These are phyloP conservation scores for Gobio gobio DNA, from an alignment of 2,113 vertebrate species.

Conservation along the genomic window DNA sequence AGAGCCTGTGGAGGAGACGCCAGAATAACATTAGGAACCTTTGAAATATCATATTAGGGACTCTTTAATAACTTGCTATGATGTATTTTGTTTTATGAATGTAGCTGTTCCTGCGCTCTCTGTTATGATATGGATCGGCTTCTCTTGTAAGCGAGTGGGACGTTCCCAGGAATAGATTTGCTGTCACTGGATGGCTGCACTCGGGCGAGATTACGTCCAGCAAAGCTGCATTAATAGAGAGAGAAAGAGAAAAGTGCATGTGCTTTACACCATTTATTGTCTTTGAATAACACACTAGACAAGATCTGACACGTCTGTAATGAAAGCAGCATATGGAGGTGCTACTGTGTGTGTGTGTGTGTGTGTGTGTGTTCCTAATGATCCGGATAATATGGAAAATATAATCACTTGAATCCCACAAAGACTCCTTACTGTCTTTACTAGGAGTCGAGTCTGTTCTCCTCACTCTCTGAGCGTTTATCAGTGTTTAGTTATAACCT, in stretches of 20 bases:
- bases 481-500: too few species aligned
- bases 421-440: neutral
- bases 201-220: neutral
- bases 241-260: conserved; percentile 5
- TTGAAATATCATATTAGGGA: too few species aligned
- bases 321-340: neutral
- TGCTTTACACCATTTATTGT: conserved; percentile 5
- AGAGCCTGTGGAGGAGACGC: too few species aligned
- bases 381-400: neutral
- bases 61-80: neutral
- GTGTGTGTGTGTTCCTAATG: neutral
- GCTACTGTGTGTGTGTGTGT: neutral
- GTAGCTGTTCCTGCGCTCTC: neutral
- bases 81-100: neutral
- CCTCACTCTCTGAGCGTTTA: too few species aligned
- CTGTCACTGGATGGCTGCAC: neutral
- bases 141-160: conserved; percentile 8
- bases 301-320: conserved; percentile 7
- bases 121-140: neutral
- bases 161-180: neutral
- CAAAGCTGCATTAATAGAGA: neutral
- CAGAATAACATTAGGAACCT: too few species aligned
- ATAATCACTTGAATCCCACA: neutral
- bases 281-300: neutral
- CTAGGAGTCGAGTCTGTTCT: neutral